phyloP scores from a whole-genome alignment of 2,113 vertebrate species.

The Lepus timidus region DNA sequence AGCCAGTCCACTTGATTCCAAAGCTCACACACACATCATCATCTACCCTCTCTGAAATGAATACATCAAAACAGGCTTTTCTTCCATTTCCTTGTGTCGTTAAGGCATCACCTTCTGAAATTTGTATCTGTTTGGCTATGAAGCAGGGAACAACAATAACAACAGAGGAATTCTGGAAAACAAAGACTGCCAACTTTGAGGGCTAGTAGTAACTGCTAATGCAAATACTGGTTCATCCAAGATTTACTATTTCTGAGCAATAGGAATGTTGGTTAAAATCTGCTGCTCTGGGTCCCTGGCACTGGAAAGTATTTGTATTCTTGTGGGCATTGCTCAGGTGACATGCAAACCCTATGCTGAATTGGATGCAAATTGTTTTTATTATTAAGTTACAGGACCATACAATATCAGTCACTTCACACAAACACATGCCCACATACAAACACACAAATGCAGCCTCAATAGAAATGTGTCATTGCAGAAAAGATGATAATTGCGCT shows the following conservation, averaged over 20 bases:
- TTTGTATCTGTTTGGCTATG: not conserved
- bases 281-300: not conserved
- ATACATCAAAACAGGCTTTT: not conserved
- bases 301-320: not conserved
- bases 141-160: not conserved
- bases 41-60: not conserved
- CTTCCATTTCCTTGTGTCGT: not conserved
- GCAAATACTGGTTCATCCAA: not conserved
- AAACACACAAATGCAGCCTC: not conserved
- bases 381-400: not conserved
- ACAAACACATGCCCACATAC: not conserved
- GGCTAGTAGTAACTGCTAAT: not conserved
- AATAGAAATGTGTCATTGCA: not conserved
- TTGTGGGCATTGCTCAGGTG: not conserved
- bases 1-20: not conserved
- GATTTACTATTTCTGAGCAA: not conserved
- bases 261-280: not conserved
- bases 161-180: not conserved
- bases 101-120: not conserved
- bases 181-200: not conserved
- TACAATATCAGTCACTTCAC: not conserved
- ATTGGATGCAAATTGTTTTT: constrained; percentile 34
- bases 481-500: not conserved
- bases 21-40: not conserved
- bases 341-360: not conserved